phyloP scores from a whole-genome alignment of 2,113 vertebrate genomes.

The Dromiciops gliroides region DNA sequence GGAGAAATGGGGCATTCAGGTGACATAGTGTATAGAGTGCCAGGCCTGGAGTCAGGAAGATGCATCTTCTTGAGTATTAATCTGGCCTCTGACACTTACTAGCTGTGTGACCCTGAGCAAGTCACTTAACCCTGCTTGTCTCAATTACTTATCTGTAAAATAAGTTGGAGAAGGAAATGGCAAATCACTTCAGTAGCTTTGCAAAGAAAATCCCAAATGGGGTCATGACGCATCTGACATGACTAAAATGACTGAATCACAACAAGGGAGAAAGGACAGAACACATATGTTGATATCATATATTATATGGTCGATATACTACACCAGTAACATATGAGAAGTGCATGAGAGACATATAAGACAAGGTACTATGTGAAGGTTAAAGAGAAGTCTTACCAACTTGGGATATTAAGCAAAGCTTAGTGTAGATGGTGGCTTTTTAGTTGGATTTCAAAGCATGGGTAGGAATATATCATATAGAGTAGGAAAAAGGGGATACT shows the following conservation, averaged over 20 bases:
- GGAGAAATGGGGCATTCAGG: neutral
- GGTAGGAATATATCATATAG: neutral
- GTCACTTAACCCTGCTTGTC: neutral
- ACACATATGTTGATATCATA: neutral
- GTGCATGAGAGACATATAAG: neutral
- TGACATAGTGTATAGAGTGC: neutral
- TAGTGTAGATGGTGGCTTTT: neutral
- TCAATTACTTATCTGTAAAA: neutral
- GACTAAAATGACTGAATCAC: neutral
- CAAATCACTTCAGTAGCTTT: neutral
- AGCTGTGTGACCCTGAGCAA: neutral
- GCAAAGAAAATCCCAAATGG: neutral
- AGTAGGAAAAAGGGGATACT: neutral
- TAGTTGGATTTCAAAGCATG: neutral
- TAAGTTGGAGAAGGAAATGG: neutral
- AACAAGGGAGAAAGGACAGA: neutral
- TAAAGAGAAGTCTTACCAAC: neutral
- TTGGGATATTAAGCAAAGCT: neutral
- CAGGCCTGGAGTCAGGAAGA: neutral
- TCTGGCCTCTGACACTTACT: neutral
- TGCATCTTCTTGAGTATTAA: neutral
- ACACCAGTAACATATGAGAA: neutral
- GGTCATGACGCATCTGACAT: neutral
- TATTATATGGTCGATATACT: neutral
- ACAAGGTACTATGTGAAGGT: neutral